Base-by-base conservation (phyloP, 1,140 invertebrate genomes). In the Solen grandis region DNA sequence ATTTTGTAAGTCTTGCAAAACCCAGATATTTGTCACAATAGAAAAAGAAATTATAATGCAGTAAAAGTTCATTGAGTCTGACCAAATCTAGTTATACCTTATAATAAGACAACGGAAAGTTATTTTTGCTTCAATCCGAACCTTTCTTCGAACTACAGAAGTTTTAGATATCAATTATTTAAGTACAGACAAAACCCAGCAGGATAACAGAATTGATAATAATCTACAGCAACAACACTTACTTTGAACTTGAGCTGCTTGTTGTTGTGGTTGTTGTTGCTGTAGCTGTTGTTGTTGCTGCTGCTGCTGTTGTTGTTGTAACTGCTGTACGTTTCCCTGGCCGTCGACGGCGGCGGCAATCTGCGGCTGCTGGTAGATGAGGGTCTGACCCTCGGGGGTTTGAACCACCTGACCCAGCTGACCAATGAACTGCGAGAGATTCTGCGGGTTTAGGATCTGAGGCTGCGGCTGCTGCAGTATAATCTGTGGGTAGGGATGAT, bases 331-430 rank as follows among this genome's bases (percentile, higher is more conserved):
- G 19, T 19, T 19, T 19, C 41, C 41, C 19, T 46, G 41, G 8
- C 41, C 41, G 19, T 46, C 41, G 8, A 46, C 41, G 8, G 41
- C 19, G 41, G 19, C 19, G 41, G 41, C 41, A 8, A 33, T 19
- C 13, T 66, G 19, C 41, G 72, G 54, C 33, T 78, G 79, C 38
- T 86, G 85, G 76, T 80, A 82, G n/a, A 84, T 33, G 0, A 86
- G 35, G 10, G 97, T 97, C 91, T 98, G 97, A n/a, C 97, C 97
- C 93, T 98, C 97, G 0, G 96, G 93, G 13, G 97, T 97, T 91
- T 98, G 97, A 41, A 99, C 95, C 31, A 99, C 94, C 81, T 93
- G 92, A 35, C 91, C 86, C 66, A 96, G 95, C 77, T 93, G 68
- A 16, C 59, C 62, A 52, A 81, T 33, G 41, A 81, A 55, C 36